Evolutionary conservation across 2,888 invertebrate genomes (phyloP), one percentile per base, ranked within the genome.

Genomic region (Athripsodes cinereus): DNA sequence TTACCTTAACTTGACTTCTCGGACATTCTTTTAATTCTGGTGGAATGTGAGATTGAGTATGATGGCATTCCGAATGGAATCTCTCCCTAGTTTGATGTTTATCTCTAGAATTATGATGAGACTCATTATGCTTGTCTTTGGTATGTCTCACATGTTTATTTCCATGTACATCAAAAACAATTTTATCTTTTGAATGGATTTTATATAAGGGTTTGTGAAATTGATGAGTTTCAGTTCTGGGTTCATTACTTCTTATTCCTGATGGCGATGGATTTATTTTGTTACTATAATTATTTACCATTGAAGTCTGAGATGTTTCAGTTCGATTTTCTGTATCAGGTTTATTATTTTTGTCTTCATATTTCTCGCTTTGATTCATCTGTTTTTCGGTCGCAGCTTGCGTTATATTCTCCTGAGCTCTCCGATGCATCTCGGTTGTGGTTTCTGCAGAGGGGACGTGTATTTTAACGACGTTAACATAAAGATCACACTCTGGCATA

Each of bases 1-100:
- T 56, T 2, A 59, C 50, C 16, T 52, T 47, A 19, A 67, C 61
- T 1, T 67, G 66, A 48, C 71, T 67, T 53, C 70, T 66, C 2
- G 58, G 54, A 51, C 53, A 55, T 2, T 57, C 54, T 16, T 58
- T 55, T 3, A 60, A 52, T 53, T 60, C 53, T 13, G 54, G 54
- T 10, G 48, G 55, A 40, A 40, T 40, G 13, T 44, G 55, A 58
- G 21, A 55, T 52, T 11, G 61, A 54, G 18, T 55, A 58, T n/a
- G 52, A 26, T 6, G 54, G 21, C 22, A 52, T 52, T 13, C 26
- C 46, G 22, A 26, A 22, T 53, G 22, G 6, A 22, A 11, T 18
- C 22, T 54, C n/a, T 54, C 54, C 1, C 54, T 18, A 6, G 54
- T 26, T 44, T 49, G 55, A 2, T 20, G 26, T 55, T 50, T 55